Evolutionary conservation across 2,888 invertebrate species (phyloP), one percentile per base, ranked within the genome.

Genomic region (Euplagia quadripunctaria): DNA sequence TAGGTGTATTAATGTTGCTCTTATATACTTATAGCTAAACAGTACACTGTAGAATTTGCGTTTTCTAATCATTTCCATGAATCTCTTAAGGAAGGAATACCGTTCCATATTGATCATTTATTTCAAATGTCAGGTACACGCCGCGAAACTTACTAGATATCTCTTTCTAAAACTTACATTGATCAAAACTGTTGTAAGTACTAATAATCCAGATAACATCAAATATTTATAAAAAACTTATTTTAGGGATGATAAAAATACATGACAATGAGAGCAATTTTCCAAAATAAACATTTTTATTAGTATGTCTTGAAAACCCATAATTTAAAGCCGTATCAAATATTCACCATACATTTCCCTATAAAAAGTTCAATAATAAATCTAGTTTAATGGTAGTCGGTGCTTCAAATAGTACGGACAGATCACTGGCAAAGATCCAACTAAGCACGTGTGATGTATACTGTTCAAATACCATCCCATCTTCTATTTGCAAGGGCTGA

Each of bases 361-460:
- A 87, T 89, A 87, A 87, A 89, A 89, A 83, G 82, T 85, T 87
- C 85, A 86, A 84, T 88, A 89, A 90, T 89, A 90, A 89, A 90
- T 90, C 84, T 82, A 85, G 86, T 87, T 87, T 88, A 88, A 90
- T 90, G 87, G 88, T 87, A 86, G 90, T 87, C 85, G 84, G 83
- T 82, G 80, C 88, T 89, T 90, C 90, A 90, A 87, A 88, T 86
- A 86, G 86, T 86, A 84, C 85, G 84, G 89, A 89, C 87, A 87
- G 87, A 86, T 88, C 86, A 84, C 85, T 92, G 92, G 91, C 92
- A 87, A 63, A 31, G 79, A 74, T 89, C 91, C 91, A 91, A 85
- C 68, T 72, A 55, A 73, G 69, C 64, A 70, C 66, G 64, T 65
- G 63, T 66, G 65, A 69, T 67, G 70, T 46, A 64, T 74, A 72